Evolutionary conservation across 2,113 vertebrate genomes (phyloP), one percentile per base, ranked within the genome.

Genomic region (Nipponia nippon): DNA sequence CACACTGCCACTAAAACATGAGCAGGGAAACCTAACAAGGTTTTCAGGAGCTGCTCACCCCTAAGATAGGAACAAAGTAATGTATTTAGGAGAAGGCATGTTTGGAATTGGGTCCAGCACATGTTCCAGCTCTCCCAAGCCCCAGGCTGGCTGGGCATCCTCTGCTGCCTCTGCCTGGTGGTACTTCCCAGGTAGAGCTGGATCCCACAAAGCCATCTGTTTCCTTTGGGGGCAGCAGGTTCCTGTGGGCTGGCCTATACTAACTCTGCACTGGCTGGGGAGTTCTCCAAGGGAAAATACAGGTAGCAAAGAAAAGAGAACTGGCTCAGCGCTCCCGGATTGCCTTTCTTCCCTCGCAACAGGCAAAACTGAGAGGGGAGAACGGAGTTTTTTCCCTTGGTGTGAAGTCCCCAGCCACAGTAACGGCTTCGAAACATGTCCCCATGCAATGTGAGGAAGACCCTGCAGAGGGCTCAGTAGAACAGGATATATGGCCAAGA

Each of bases 391-490:
- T 42, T 67, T 87, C 46, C 47, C 46, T 66, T 12, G 2, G 22
- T 25, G 46, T 62, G 30, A 73, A 52, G 13, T 49, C 77, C 40
- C 40, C 29, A 55, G 20, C 13, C 0, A 0, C 16, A 70, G 36
- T 26, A 80, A 76, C 7, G 34, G 23, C 52, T 67, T 83, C 8
- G 9, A 90, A 87, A 50, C 34, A 32, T 4, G 34, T 61, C 25
- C 22, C 40, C 1, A 0, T 66, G 93, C 93, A 92, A 44, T 91
- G 81, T 66, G 81, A 94, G 53, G 12, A 27, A 50, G 62, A 85
- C 73, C 89, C 89, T 96, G 95, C 87, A 97, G 93, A 90, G 96
- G 94, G 93, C 94, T 95, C 91, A 91, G 84, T 13, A 95, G 66
- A 58, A 89, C 52, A 88, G 46, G 52, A 85, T 62, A 90, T 58